Conservation (phyloP, 2,797 vertebrate genomes). For the Gallirallus australis region DNA sequence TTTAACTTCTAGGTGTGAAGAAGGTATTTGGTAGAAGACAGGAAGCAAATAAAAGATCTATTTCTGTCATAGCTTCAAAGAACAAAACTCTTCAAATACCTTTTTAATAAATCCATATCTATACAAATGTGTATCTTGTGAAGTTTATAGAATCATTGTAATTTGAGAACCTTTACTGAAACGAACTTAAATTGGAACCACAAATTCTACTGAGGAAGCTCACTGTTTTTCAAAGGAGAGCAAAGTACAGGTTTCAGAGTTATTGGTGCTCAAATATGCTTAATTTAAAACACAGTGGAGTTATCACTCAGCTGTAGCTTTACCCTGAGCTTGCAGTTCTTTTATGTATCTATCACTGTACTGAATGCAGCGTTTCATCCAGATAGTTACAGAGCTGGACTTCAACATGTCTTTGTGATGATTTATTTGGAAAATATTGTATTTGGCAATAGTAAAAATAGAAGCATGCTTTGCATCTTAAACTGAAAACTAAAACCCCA, state of each 20-base stretch:
- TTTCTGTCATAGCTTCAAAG: not conserved
- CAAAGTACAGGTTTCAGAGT: not conserved
- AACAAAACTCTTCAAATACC: constrained; percentile 6
- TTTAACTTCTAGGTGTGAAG: not conserved
- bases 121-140: not conserved
- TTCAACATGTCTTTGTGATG: not conserved
- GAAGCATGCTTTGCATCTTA: not conserved
- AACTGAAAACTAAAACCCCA: not conserved
- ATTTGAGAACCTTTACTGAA: not conserved
- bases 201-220: not conserved
- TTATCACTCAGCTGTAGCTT: not conserved
- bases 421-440: constrained; percentile 20
- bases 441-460: not conserved
- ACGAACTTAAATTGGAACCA: not conserved
- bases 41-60: not conserved
- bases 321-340: not conserved
- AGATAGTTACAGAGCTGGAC: not conserved
- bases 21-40: not conserved
- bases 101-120: not conserved
- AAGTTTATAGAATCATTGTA: not conserved
- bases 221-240: not conserved
- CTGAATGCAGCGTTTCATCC: not conserved
- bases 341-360: not conserved
- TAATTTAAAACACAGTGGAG: not conserved
- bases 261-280: not conserved